These are phyloP conservation scores for Poeciliopsis retropinna DNA, from an alignment of 2,113 vertebrate species.

Conservation along the genomic window DNA sequence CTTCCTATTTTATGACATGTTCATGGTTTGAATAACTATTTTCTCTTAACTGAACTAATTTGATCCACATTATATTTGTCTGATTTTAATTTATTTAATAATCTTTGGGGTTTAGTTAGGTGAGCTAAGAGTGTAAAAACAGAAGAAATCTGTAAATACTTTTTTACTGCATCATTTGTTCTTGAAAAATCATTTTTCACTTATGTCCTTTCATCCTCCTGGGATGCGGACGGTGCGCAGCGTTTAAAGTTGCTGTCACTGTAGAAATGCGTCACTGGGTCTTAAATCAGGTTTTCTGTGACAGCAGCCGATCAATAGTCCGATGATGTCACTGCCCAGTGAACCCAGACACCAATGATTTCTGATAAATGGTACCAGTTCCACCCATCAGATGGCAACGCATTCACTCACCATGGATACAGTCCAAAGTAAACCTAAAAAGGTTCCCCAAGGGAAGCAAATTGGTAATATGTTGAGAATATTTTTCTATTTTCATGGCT, in stretches of 20 bases:
- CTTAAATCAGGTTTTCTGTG: slow-evolving; percentile 61
- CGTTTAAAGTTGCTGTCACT: slow-evolving; percentile 48
- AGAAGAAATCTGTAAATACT: too few species aligned
- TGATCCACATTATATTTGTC: too few species aligned
- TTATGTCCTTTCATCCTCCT: slow-evolving; percentile 41
- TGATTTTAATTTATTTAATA: too few species aligned
- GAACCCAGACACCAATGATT: slow-evolving; percentile 43
- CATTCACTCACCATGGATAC: slow-evolving; percentile 42
- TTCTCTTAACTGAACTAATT: too few species aligned
- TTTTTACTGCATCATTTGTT: slow-evolving; percentile 15
- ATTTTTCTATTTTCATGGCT: slow-evolving; percentile 47
- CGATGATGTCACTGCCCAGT: slow-evolving; percentile 70
- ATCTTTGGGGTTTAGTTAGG: too few species aligned
- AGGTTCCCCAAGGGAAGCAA: slow-evolving; percentile 22
- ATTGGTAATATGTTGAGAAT: slow-evolving; percentile 28
- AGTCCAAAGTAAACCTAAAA: slow-evolving; percentile 40
- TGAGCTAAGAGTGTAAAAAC: too few species aligned
- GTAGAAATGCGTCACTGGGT: slow-evolving; percentile 54
- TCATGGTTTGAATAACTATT: too few species aligned
- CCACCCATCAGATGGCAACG: slow-evolving; percentile 27
- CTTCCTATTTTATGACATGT: too few species aligned
- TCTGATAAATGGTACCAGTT: slow-evolving; percentile 45
- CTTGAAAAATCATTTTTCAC: slow-evolving; percentile 62
- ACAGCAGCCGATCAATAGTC: slow-evolving; percentile 67
- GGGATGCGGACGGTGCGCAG: slow-evolving; percentile 18